Conservation (phyloP, 2,888 invertebrate species). For the Elysia crispata region DNA sequence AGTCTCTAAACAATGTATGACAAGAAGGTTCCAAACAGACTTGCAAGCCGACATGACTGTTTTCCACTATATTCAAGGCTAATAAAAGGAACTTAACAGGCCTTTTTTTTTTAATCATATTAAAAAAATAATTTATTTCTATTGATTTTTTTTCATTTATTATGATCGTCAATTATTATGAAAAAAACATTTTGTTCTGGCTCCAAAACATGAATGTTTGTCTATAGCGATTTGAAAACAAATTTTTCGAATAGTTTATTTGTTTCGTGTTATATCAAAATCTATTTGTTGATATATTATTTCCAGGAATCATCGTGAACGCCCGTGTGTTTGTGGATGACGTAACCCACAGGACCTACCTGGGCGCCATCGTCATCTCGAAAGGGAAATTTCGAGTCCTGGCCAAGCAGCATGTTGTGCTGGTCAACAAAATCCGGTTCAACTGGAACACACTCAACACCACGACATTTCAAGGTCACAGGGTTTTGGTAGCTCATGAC, state of each 20-base stretch:
- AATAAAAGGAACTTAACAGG: too few relatives aligned
- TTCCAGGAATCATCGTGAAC: constrained; percentile 53
- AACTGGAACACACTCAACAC: constrained; percentile 47
- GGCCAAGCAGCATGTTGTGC: constrained; percentile 48
- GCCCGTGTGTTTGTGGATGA: constrained; percentile 48
- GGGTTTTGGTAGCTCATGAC: constrained; percentile 49
- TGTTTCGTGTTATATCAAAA: not conserved
- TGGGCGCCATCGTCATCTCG: constrained; percentile 52
- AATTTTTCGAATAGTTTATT: not conserved
- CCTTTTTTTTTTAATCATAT: too few relatives aligned
- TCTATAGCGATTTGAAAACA: not conserved
- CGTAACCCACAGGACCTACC: constrained; percentile 50
- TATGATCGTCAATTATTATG: too few relatives aligned
- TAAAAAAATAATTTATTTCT: too few relatives aligned
- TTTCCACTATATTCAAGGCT: too few relatives aligned
- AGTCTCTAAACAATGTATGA: too few relatives aligned
- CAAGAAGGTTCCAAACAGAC: too few relatives aligned
- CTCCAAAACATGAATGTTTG: too few relatives aligned
- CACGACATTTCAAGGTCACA: constrained; percentile 46
- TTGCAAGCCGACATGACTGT: too few relatives aligned
- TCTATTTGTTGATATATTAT: too few relatives aligned
- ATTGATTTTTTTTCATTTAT: too few relatives aligned
- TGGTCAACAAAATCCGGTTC: constrained; percentile 46
- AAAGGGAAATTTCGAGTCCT: constrained; percentile 51
- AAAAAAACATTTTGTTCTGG: too few relatives aligned